phyloP scores from a whole-genome alignment of 2,113 vertebrate species.

The Dromas ardeola region DNA sequence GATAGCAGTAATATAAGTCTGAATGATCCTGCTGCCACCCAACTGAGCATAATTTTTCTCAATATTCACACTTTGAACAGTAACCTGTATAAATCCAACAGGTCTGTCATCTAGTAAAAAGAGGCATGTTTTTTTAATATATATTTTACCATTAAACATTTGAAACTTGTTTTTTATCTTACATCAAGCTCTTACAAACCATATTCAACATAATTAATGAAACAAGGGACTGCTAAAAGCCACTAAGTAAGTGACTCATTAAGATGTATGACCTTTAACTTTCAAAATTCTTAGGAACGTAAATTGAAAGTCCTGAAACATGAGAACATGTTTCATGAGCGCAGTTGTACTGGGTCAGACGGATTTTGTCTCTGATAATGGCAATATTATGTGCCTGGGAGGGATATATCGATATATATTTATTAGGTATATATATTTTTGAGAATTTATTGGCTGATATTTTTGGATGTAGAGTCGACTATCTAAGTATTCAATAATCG shows the following conservation, averaged over 20 bases:
- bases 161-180: neutral
- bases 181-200: neutral
- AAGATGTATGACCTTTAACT: neutral
- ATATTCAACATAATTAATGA: neutral
- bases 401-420: neutral
- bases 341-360: neutral
- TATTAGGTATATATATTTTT: neutral
- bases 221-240: neutral
- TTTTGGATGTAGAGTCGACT: neutral
- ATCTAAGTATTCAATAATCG: neutral
- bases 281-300: neutral
- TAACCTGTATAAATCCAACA: neutral
- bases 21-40: neutral
- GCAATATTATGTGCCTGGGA: neutral
- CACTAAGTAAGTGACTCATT: neutral
- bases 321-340: neutral
- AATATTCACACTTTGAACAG: neutral
- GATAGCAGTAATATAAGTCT: neutral
- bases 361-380: neutral
- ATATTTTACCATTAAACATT: neutral
- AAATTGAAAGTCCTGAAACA: neutral
- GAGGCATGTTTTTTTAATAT: neutral
- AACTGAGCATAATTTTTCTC: neutral
- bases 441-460: neutral
- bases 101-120: neutral